Conservation (phyloP, 2,888 invertebrate genomes). For the Zelleria hepariella region DNA sequence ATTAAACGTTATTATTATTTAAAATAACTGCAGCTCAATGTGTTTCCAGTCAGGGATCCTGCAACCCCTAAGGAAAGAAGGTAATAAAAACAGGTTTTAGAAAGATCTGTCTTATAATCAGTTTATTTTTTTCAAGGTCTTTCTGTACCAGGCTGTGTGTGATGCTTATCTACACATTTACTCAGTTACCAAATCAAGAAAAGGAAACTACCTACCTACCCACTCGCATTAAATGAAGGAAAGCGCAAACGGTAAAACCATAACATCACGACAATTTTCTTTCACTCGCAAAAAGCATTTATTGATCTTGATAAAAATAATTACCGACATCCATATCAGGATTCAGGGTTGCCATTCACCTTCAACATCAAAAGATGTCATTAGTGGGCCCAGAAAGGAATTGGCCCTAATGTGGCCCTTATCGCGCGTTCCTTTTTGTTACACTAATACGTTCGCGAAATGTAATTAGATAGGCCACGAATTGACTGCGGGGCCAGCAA, state of each 20-base stretch:
- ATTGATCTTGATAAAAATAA: slow-evolving; percentile 1
- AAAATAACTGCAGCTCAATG: too few species aligned
- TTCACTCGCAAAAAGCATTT: not conserved
- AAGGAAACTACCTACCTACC: too few species aligned
- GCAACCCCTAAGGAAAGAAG: too few species aligned
- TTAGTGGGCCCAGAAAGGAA: not conserved
- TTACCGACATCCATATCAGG: not conserved
- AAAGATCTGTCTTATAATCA: too few species aligned
- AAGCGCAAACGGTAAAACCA: not conserved
- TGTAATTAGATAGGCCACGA: not conserved
- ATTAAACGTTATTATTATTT: too few species aligned
- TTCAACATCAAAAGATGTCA: slow-evolving; percentile 1
- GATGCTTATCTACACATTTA: too few species aligned
- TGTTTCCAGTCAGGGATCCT: too few species aligned
- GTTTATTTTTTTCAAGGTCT: too few species aligned
- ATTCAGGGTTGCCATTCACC: not conserved
- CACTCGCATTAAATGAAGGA: too few species aligned
- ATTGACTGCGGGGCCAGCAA: not conserved
- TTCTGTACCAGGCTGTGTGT: too few species aligned
- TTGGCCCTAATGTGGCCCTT: not conserved
- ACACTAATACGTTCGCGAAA: not conserved
- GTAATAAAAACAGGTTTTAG: too few species aligned
- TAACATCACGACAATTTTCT: not conserved
- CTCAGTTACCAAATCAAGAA: too few species aligned
- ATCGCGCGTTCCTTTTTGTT: not conserved